A percentile compares a stretch with the other conserved stretches of the same genome.
Evolutionary conservation across 2,113 vertebrate genomes (phyloP).

Genomic region (Cottus gobio): DNA sequence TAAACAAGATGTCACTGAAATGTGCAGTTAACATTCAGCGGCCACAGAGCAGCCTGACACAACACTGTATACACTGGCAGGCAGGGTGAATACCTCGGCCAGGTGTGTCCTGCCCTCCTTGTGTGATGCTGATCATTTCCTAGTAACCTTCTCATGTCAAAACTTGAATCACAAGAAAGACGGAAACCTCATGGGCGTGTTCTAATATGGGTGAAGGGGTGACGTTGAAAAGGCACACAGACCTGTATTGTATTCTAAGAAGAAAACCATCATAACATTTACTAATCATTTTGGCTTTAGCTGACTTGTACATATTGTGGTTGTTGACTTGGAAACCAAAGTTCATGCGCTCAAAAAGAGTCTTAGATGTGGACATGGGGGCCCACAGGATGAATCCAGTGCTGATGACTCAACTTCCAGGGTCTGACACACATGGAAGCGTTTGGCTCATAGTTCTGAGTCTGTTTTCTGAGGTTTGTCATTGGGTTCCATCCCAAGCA

Average conservation of each 20-base stretch:
- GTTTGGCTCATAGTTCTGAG: constrained; percentile 38
- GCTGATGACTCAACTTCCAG: constrained; percentile 57
- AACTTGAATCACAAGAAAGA: constrained; percentile 6
- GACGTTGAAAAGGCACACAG: neutral
- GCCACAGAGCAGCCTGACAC: neutral
- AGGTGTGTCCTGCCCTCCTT: constrained; percentile 58
- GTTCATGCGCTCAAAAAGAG: constrained; percentile 34
- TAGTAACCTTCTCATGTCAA: constrained; percentile 17
- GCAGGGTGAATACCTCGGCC: constrained; percentile 48
- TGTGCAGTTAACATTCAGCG: neutral
- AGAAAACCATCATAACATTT: constrained; percentile 1
- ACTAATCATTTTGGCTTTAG: constrained; percentile 39
- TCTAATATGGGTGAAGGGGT: neutral
- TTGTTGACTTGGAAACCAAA: constrained; percentile 52
- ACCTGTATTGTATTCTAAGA: constrained; percentile 23
- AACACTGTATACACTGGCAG: constrained; percentile 16
- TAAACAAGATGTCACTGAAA: constrained; percentile 29
- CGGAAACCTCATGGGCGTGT: constrained; percentile 23
- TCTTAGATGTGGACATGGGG: constrained; percentile 35
- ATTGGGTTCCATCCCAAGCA: neutral
- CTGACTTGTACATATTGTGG: constrained; percentile 51
- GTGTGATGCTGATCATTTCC: neutral
- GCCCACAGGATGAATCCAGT: constrained; percentile 48
- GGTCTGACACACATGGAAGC: constrained; percentile 19
- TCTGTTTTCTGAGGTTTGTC: constrained; percentile 26